phyloP scores from a whole-genome alignment of 1,140 invertebrate genomes.

The Trichonephila inaurata region DNA sequence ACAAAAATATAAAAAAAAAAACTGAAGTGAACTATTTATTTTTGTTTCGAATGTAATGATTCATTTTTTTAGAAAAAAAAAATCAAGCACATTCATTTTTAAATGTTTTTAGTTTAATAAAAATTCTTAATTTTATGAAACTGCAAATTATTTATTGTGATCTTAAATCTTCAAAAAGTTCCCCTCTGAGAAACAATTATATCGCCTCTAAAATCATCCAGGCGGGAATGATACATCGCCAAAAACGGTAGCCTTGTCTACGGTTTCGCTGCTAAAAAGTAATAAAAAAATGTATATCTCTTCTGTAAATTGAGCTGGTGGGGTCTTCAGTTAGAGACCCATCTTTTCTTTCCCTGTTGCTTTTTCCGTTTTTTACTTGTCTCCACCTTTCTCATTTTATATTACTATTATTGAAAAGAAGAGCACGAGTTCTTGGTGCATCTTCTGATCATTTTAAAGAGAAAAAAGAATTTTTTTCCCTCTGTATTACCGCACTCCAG shows the following conservation, averaged over 20 bases:
- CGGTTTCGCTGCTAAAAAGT: neutral
- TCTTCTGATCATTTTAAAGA: constrained; percentile 8
- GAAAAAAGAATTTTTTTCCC: neutral
- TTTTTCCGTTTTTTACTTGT: neutral
- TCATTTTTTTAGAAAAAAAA: too few relatives aligned
- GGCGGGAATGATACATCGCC: neutral
- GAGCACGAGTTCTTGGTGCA: neutral
- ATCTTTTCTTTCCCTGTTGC: neutral
- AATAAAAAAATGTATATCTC: constrained; percentile 1
- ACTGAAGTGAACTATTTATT: too few relatives aligned
- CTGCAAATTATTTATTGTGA: too few relatives aligned
- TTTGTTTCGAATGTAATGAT: too few relatives aligned
- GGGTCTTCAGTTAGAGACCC: neutral
- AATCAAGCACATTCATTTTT: too few relatives aligned
- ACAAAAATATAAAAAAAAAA: too few relatives aligned
- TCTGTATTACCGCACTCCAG: neutral
- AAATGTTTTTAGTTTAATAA: too few relatives aligned
- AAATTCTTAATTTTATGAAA: too few relatives aligned
- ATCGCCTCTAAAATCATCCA: too few relatives aligned
- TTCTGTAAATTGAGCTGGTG: neutral
- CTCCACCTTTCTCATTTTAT: constrained; percentile 22
- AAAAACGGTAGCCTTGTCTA: neutral
- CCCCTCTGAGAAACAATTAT: too few relatives aligned
- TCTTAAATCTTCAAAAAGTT: too few relatives aligned
- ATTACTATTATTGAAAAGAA: neutral